Base-by-base conservation (phyloP, 2,888 invertebrate species). In the Lasioglossum vierecki region DNA sequence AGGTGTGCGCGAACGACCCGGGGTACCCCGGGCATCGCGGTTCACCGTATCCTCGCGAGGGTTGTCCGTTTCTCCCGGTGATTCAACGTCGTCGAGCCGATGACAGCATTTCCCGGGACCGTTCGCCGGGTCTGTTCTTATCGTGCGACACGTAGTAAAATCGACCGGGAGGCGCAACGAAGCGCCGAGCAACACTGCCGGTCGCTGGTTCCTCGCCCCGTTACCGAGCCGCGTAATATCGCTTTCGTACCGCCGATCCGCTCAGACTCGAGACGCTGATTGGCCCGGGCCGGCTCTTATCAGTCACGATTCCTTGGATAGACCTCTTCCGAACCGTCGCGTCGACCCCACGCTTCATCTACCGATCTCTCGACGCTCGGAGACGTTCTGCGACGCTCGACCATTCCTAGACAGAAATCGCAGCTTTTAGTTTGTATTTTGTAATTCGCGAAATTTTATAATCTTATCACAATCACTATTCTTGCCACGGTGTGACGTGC, bases 181-280 rank as follows among this genome's bases (percentile, higher is more conserved):
- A 84, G 82, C 82, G 79, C 82, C 83, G 80, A 80, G 87, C 88
- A 80, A 85, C 88, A 90, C 90, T 90, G 90, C 41, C 84, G 79
- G 15, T 60, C 44, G 76, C 72, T 76, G n/a, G 71, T 49, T 63
- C 30, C 18, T 57, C 77, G 80, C 26, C 66, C 76, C 82, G 83
- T 83, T 83, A 81, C 26, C 44, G 71, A 72, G 71, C 46, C 68
- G 57, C 71, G 80, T 77, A 70, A 77, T 79, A 66, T 66, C 53
- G 49, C 73, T 80, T 63, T 80, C 76, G 46, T 78, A 72, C 82
- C 78, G 49, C 6, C 60, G 71, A 68, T 74, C 68, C 49, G 39
- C 49, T 35, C 63, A 72, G 35, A 57, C 60, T 57, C 39, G 72
- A n/a, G 4, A 22, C 46, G 66, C 82, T 78, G 84, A 88, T 87